These are phyloP conservation scores for Sicus ferrugineus DNA, from an alignment of 2,888 invertebrate species.

Conservation along the genomic window DNA sequence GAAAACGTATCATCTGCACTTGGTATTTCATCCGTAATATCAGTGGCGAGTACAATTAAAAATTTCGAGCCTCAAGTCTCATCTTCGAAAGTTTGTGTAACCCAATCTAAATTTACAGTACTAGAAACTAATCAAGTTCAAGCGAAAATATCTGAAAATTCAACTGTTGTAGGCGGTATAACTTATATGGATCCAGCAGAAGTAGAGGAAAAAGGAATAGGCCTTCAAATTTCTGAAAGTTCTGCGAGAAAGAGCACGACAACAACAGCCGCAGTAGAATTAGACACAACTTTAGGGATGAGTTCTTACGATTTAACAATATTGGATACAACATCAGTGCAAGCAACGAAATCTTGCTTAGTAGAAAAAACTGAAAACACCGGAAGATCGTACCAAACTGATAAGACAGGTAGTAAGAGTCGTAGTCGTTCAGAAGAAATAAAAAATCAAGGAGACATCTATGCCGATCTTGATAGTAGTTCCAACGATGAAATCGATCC, in stretches of 20 bases:
- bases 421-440: too few relatives aligned
- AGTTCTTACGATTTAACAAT: slow-evolving; percentile 53
- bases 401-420: slow-evolving; percentile 15
- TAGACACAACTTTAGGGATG: slow-evolving; percentile 59
- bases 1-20: neutral
- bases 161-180: slow-evolving; percentile 51
- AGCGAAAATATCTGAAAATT: slow-evolving; percentile 52
- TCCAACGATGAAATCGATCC: slow-evolving; percentile 30
- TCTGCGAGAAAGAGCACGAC: slow-evolving; percentile 7
- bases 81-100: slow-evolving; percentile 54
- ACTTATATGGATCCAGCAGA: slow-evolving; percentile 43
- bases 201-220: slow-evolving; percentile 1
- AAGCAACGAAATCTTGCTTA: neutral
- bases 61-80: slow-evolving; percentile 54
- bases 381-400: slow-evolving; percentile 4
- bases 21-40: slow-evolving; percentile 29
- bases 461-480: slow-evolving; percentile 26
- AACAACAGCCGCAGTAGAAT: slow-evolving; percentile 25
- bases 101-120: slow-evolving; percentile 40
- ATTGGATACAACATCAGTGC: slow-evolving; percentile 34
- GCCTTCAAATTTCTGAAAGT: too few relatives aligned
- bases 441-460: neutral
- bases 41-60: slow-evolving; percentile 41
- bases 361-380: neutral
- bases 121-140: slow-evolving; percentile 26